A percentile compares a stretch with the other conserved stretches of the same genome.
Conservation (phyloP, 2,797 vertebrate species). For the Synanceia verrucosa region DNA sequence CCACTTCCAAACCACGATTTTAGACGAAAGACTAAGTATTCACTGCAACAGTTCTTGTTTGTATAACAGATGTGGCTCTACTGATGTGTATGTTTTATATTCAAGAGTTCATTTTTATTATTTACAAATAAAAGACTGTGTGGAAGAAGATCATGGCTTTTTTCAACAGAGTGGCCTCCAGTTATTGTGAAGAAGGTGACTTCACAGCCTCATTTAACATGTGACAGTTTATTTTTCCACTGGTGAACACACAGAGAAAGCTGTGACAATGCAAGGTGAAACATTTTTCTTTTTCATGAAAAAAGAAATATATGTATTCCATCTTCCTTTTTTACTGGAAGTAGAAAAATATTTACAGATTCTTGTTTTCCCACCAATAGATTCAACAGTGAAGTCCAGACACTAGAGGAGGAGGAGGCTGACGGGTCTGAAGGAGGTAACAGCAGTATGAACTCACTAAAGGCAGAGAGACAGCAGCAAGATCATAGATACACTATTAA, state of each 20-base stretch:
- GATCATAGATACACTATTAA: too few relatives aligned
- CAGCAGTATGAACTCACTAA: too few relatives aligned
- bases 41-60: slow-evolving; percentile 88
- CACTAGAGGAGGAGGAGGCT: too few relatives aligned
- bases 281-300: neutral
- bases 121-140: slow-evolving; percentile 91
- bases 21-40: slow-evolving; percentile 84
- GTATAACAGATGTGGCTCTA: slow-evolving; percentile 88
- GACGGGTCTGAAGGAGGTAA: too few relatives aligned
- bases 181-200: slow-evolving; percentile 13
- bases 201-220: neutral
- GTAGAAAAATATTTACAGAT: too few relatives aligned
- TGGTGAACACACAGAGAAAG: neutral
- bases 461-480: too few relatives aligned
- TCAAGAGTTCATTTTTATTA: slow-evolving; percentile 90
- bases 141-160: slow-evolving; percentile 76
- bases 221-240: neutral
- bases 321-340: neutral
- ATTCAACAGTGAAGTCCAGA: too few relatives aligned
- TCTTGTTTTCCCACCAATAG: too few relatives aligned
- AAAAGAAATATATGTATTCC: neutral
- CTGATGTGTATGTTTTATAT: slow-evolving; percentile 90
- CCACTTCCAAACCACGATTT: slow-evolving; percentile 70
- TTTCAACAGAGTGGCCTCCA: slow-evolving; percentile 25
- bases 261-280: neutral